These are phyloP conservation scores for Hybos culiciformis DNA, from an alignment of 2,888 invertebrate species.

Conservation along the genomic window DNA sequence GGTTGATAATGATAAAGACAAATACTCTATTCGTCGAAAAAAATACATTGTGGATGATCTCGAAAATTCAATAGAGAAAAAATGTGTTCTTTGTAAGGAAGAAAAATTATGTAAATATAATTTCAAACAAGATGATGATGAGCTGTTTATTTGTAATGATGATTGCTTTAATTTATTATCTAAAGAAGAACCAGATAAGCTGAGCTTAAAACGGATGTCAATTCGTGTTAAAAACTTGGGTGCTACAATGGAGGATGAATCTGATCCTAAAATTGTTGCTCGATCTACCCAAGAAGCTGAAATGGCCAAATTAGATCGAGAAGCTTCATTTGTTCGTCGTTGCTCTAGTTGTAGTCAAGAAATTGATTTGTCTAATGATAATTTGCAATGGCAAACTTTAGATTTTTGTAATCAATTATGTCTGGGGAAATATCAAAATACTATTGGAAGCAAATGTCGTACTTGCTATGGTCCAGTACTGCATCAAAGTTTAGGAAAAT, in stretches of 20 bases:
- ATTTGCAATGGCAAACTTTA: conserved; percentile 82
- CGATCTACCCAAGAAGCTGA: conserved; percentile 45
- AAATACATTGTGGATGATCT: conserved; percentile 39
- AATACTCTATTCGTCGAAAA: conserved; percentile 42
- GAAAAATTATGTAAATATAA: conserved; percentile 32
- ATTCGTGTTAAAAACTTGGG: conserved; percentile 4
- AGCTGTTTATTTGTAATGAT: conserved; percentile 37
- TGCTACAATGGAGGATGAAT: background rate
- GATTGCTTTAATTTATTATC: conserved; percentile 37
- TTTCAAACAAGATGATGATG: conserved; percentile 35
- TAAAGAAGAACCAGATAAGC: conserved; percentile 21
- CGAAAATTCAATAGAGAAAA: conserved; percentile 18
- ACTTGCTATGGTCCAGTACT: conserved; percentile 67
- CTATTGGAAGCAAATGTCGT: conserved; percentile 61
- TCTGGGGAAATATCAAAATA: conserved; percentile 63
- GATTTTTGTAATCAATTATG: conserved; percentile 86
- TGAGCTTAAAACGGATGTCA: conserved; percentile 5
- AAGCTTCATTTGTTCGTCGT: conserved; percentile 42
- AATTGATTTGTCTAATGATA: conserved; percentile 43
- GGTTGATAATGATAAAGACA: conserved; percentile 41
- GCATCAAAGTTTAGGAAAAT: conserved; percentile 72
- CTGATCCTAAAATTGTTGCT: conserved; percentile 40
- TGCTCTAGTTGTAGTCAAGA: conserved; percentile 43
- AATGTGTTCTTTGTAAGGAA: conserved; percentile 41
- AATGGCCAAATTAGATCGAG: conserved; percentile 43